Percentiles rank a stretch among this genome's conserved stretches.
These are phyloP conservation scores for Aurelia sp. DNA, from an alignment of 30 jellyfish, hydroid and myxozoan genomes.

Conservation along the genomic window DNA sequence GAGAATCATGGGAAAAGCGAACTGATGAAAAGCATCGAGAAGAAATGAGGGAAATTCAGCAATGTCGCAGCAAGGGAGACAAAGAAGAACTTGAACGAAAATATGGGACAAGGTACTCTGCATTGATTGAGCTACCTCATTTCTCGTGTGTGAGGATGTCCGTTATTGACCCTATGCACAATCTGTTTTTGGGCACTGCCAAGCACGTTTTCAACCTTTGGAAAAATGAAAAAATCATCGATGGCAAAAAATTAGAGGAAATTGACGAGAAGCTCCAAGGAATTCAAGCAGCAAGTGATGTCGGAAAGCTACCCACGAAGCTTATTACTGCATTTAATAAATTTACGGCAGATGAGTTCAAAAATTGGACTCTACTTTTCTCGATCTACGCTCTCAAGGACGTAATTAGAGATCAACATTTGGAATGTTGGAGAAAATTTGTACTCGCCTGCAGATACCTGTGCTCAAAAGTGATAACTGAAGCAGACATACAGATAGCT, in stretches of 20 bases:
- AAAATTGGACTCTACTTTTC: too few species aligned
- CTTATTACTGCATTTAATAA: too few species aligned
- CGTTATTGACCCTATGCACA: constrained; percentile 48
- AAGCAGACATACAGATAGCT: not conserved
- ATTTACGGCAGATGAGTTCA: too few species aligned
- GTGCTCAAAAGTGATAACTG: constrained; percentile 2
- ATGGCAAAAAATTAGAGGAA: too few species aligned
- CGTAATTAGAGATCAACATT: too few species aligned
- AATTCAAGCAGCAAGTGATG: too few species aligned
- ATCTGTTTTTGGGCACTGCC: constrained; percentile 1
- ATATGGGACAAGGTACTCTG: constrained; percentile 39
- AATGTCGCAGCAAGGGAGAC: constrained; percentile 18
- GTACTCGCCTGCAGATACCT: not conserved
- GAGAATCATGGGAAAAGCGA: constrained; percentile 25
- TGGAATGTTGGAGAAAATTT: too few species aligned
- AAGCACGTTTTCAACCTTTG: not conserved
- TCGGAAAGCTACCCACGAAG: too few species aligned
- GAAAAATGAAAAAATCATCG: too few species aligned
- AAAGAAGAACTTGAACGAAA: not conserved
- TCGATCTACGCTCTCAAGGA: too few species aligned
- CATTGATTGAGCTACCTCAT: constrained; percentile 25
- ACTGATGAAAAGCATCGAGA: constrained; percentile 25
- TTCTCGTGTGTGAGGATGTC: constrained; percentile 23
- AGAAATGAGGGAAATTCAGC: constrained; percentile 16
- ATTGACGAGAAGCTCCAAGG: too few species aligned